phyloP scores from a whole-genome alignment of 2,113 vertebrate genomes.

The Myotis lucifugus region DNA sequence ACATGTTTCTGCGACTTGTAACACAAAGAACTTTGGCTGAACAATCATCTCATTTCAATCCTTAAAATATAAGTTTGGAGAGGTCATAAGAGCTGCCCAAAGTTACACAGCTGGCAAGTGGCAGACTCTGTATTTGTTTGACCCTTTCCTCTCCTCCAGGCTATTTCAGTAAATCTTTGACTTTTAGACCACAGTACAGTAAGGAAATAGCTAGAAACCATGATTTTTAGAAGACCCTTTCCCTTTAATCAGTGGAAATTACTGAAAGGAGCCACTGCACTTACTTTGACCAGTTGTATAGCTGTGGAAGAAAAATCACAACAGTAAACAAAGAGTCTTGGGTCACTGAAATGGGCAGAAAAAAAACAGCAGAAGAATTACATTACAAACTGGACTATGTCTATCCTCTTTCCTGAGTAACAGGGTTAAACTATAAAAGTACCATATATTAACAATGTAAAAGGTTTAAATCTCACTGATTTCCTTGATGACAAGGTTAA shows the following conservation, averaged over 20 bases:
- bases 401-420: neutral
- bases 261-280: neutral
- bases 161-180: neutral
- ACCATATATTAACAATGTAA: neutral
- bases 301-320: slow-evolving; percentile 96
- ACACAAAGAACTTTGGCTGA: neutral
- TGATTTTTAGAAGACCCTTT: neutral
- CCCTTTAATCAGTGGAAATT: neutral
- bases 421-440: neutral
- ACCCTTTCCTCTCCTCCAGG: neutral
- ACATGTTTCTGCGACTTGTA: neutral
- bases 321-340: slow-evolving; percentile 95
- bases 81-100: neutral
- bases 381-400: neutral
- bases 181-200: neutral
- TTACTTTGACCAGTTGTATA: slow-evolving; percentile 95
- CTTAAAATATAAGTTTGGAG: neutral
- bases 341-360: slow-evolving; percentile 88
- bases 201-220: neutral
- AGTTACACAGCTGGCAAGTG: neutral
- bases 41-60: neutral
- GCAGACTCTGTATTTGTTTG: neutral
- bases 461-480: neutral
- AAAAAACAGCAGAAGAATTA: slow-evolving; percentile 47
- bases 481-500: neutral